Evolutionary conservation across 2,113 vertebrate species (phyloP).

Genomic region (Thamnaconus septentrionalis): DNA sequence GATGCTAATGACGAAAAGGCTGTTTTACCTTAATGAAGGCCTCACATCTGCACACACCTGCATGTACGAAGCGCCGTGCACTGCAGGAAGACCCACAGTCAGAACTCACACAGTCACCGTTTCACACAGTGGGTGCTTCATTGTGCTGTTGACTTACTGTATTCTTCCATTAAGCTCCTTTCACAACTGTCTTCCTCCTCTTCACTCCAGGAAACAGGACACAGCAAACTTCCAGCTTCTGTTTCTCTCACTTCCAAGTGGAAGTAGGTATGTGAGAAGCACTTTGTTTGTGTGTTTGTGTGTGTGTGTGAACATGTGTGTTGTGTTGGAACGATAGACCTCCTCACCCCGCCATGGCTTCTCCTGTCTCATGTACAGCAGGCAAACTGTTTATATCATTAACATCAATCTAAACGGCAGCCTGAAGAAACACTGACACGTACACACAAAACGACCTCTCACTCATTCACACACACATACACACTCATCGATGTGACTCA

Average conservation of each 20-base stretch:
- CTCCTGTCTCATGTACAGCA: constrained; percentile 37
- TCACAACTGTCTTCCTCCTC: constrained; percentile 50
- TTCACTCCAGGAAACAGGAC: constrained; percentile 61
- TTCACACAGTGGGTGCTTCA: background rate
- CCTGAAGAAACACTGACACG: background rate
- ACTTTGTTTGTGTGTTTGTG: constrained; percentile 23
- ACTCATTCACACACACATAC: constrained; percentile 10
- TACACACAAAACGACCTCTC: constrained; percentile 1
- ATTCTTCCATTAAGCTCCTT: constrained; percentile 48
- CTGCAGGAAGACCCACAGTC: background rate
- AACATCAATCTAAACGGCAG: constrained; percentile 25
- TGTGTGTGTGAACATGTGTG: too few relatives aligned
- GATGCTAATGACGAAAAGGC: background rate
- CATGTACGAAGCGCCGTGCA: too few relatives aligned
- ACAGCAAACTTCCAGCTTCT: constrained; percentile 77
- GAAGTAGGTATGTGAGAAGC: constrained; percentile 65
- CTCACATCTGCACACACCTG: too few relatives aligned
- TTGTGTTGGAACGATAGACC: constrained; percentile 36
- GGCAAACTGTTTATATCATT: constrained; percentile 45
- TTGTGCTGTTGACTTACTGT: constrained; percentile 5
- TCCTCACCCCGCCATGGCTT: constrained; percentile 30
- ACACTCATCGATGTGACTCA: constrained; percentile 13
- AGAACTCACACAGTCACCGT: background rate
- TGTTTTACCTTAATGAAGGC: background rate
- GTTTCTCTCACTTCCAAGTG: constrained; percentile 75